These are phyloP conservation scores for Cnemophilus loriae DNA, from an alignment of 2,113 vertebrate species.

Conservation along the genomic window DNA sequence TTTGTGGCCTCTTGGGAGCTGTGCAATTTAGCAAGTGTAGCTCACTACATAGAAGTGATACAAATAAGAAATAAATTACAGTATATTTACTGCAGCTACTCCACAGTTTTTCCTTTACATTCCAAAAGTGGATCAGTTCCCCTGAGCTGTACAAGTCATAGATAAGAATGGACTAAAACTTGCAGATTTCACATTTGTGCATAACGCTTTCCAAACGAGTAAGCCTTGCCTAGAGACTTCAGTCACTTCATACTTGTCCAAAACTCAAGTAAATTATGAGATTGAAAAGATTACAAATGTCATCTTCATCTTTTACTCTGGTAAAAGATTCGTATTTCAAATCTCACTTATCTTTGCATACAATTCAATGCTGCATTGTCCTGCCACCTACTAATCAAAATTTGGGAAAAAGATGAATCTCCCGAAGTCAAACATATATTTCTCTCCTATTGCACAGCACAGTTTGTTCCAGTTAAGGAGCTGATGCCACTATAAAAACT, in stretches of 20 bases:
- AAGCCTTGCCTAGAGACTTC: conserved; percentile 24
- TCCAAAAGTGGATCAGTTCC: background rate
- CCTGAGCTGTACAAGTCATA: conserved; percentile 10
- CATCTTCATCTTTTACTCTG: conserved; percentile 49
- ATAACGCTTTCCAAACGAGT: conserved; percentile 42
- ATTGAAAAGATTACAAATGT: conserved; percentile 62
- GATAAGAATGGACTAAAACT: conserved; percentile 45
- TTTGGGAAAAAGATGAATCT: conserved; percentile 45
- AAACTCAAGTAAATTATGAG: conserved; percentile 64
- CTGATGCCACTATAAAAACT: background rate
- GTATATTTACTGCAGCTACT: background rate
- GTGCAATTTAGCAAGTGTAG: background rate
- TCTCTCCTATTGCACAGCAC: conserved; percentile 15
- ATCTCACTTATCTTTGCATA: conserved; percentile 48
- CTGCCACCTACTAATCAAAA: conserved; percentile 62
- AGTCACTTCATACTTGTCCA: conserved; percentile 45
- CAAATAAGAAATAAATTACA: background rate
- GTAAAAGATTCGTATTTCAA: conserved; percentile 61
- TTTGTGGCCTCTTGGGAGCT: background rate
- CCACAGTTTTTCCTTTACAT: background rate
- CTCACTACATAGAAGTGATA: background rate
- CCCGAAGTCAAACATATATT: conserved; percentile 38
- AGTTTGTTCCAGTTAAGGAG: conserved; percentile 24
- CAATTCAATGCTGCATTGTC: conserved; percentile 38
- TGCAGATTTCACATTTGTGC: background rate